These are phyloP conservation scores for Elysia chlorotica DNA, from an alignment of 1,140 invertebrate genomes.

Conservation along the genomic window DNA sequence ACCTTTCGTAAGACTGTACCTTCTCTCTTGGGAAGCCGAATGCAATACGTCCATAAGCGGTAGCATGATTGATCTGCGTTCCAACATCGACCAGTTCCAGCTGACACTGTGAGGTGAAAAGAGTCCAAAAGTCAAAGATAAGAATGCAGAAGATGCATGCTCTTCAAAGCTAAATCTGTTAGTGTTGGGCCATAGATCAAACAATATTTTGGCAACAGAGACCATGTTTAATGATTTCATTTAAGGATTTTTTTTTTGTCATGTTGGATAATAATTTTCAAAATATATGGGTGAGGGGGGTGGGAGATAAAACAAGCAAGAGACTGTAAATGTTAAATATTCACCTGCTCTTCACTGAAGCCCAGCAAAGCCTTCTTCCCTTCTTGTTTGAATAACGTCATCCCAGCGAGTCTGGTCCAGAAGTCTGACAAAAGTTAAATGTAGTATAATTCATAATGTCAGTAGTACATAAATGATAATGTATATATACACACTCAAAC, in stretches of 20 bases:
- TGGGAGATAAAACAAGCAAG: too few species aligned
- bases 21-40: conserved; percentile 82
- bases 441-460: conserved; percentile 1
- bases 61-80: conserved; percentile 78
- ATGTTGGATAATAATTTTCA: neutral
- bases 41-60: conserved; percentile 93
- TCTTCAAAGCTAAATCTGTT: neutral
- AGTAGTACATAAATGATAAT: too few species aligned
- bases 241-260: neutral
- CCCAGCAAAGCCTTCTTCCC: conserved; percentile 65
- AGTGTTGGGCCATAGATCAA: neutral
- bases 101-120: conserved; percentile 63
- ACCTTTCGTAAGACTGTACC: too few species aligned
- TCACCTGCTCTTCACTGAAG: conserved; percentile 76
- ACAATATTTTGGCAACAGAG: neutral
- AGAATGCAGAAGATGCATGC: neutral
- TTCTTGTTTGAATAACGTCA: conserved; percentile 71
- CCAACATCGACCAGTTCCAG: conserved; percentile 73
- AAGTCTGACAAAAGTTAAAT: conserved; percentile 66
- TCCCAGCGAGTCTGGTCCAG: conserved; percentile 79
- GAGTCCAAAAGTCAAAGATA: neutral
- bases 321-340: too few species aligned
- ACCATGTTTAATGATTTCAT: neutral
- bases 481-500: too few species aligned
- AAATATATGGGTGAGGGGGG: too few species aligned